These are phyloP conservation scores for Caretta caretta DNA, from an alignment of 2,113 vertebrate genomes.

Conservation along the genomic window DNA sequence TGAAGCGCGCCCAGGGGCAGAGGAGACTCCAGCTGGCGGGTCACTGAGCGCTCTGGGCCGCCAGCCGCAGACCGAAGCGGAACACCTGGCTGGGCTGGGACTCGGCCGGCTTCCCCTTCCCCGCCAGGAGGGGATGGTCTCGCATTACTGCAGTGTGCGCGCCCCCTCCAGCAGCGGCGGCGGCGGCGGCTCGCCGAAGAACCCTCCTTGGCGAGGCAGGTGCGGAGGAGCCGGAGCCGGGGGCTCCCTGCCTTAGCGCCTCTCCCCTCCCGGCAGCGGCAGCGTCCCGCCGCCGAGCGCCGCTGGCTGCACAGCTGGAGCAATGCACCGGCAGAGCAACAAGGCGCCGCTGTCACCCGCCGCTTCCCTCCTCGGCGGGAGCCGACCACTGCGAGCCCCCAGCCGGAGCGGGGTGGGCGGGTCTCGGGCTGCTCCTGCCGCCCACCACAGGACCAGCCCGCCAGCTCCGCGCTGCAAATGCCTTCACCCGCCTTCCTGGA, in stretches of 20 bases:
- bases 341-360: neutral
- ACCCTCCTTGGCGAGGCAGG: neutral
- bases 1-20: neutral
- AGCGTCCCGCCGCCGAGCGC: neutral
- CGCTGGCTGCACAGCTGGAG: slow-evolving; percentile 14
- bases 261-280: slow-evolving; percentile 4
- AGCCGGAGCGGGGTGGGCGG: neutral
- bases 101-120: neutral
- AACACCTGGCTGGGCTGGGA: slow-evolving; percentile 11
- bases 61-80: neutral
- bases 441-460: too few relatives aligned
- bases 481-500: slow-evolving; percentile 15
- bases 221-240: neutral
- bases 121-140: neutral
- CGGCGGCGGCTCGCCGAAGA: neutral
- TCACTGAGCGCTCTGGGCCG: neutral
- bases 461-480: neutral
- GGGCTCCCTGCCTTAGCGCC: too few relatives aligned
- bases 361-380: slow-evolving; percentile 16
- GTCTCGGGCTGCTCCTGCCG: neutral
- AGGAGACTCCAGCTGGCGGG: neutral
- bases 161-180: neutral
- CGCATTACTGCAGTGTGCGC: slow-evolving; percentile 49
- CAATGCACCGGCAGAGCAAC: neutral
- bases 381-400: slow-evolving; percentile 15